Conservation (phyloP, 2,888 invertebrate genomes). For the Andrena bucephala region DNA sequence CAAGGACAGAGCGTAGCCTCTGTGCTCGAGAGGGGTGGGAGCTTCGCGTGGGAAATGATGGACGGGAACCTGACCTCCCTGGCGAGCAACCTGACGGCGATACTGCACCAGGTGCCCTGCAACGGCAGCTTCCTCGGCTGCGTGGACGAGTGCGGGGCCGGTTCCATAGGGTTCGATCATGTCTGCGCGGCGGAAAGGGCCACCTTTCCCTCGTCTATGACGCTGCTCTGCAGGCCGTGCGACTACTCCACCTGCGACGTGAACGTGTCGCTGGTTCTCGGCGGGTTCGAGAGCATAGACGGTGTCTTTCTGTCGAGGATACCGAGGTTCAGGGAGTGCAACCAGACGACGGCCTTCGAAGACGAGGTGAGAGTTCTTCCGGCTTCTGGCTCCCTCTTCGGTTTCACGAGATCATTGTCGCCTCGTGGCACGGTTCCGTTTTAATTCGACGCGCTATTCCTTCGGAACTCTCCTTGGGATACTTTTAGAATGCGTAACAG, state of each 20-base stretch:
- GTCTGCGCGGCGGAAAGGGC: constrained; percentile 68
- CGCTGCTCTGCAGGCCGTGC: constrained; percentile 76
- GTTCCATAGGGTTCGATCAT: constrained; percentile 72
- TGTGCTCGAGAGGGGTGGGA: neutral
- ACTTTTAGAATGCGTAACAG: neutral
- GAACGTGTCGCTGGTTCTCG: constrained; percentile 76
- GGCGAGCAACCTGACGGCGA: constrained; percentile 73
- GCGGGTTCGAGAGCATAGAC: constrained; percentile 76
- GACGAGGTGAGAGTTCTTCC: constrained; percentile 56
- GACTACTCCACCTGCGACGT: constrained; percentile 73
- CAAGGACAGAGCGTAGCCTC: neutral
- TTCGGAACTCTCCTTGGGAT: neutral
- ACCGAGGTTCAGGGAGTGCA: constrained; percentile 73
- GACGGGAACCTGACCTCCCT: constrained; percentile 69
- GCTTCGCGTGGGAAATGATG: constrained; percentile 59
- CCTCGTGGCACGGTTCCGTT: too few relatives aligned
- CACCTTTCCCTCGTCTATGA: constrained; percentile 64
- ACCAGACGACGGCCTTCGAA: constrained; percentile 63
- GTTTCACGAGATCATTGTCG: neutral
- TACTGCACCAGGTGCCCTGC: constrained; percentile 76
- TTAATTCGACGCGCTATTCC: neutral
- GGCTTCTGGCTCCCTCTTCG: neutral
- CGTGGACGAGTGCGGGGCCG: constrained; percentile 67
- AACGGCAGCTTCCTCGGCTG: constrained; percentile 72
- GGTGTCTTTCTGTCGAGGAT: constrained; percentile 77